phyloP scores from a whole-genome alignment of 1,140 invertebrate species.

The Hylaeus volcanicus region DNA sequence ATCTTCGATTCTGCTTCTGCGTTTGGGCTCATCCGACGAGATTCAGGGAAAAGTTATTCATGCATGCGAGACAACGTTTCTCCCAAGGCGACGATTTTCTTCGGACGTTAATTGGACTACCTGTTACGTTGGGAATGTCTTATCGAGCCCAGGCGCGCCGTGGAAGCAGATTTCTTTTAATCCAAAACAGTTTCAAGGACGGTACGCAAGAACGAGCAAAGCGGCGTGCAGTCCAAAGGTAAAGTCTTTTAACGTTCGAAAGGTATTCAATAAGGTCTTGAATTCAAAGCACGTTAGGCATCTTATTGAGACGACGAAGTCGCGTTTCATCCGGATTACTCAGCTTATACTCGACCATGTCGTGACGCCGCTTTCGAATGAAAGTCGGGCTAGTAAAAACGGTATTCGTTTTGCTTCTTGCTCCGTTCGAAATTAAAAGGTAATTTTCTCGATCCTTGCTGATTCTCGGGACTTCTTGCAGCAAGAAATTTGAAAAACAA shows the following conservation, averaged over 20 bases:
- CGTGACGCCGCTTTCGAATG: slow-evolving; percentile 26
- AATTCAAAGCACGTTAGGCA: slow-evolving; percentile 41
- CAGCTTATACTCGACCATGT: slow-evolving; percentile 29
- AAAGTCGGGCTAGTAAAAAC: slow-evolving; percentile 10
- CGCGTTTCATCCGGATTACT: slow-evolving; percentile 45
- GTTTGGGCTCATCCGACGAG: too few relatives aligned
- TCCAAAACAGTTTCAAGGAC: neutral
- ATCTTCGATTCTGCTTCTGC: too few relatives aligned
- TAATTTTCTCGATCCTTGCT: too few relatives aligned
- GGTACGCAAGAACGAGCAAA: neutral
- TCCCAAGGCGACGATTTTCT: neutral
- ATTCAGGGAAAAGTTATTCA: too few relatives aligned
- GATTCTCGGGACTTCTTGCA: too few relatives aligned
- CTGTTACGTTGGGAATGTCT: neutral
- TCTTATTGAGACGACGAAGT: slow-evolving; percentile 48
- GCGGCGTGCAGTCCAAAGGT: neutral
- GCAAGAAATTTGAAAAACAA: too few relatives aligned
- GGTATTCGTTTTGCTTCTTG: neutral
- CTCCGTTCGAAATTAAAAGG: too few relatives aligned
- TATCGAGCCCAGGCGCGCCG: neutral
- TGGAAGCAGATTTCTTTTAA: neutral
- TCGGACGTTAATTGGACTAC: neutral
- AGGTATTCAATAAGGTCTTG: slow-evolving; percentile 7
- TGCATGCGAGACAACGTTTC: neutral
- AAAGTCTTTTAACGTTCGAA: neutral